These are phyloP conservation scores for Halcyon badia DNA, from an alignment of 2,797 vertebrate species.

Conservation along the genomic window DNA sequence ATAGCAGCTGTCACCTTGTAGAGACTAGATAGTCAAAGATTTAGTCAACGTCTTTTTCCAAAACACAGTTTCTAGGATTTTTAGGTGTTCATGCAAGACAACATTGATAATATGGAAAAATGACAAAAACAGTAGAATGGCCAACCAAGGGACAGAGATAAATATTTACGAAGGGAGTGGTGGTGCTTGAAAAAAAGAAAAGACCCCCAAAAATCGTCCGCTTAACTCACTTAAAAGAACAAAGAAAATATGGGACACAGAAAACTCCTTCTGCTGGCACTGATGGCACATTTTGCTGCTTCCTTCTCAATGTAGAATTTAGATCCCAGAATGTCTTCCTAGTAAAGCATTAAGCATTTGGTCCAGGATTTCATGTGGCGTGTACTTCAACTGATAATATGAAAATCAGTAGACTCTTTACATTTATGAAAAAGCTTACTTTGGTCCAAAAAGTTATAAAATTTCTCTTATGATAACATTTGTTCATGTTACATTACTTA, in stretches of 20 bases:
- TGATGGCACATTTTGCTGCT: not conserved
- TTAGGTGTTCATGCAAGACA: not conserved
- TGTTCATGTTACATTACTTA: not conserved
- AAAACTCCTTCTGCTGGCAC: not conserved
- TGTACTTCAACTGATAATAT: not conserved
- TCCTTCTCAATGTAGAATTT: not conserved
- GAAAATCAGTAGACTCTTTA: not conserved
- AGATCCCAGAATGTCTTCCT: not conserved
- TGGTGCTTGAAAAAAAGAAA: not conserved
- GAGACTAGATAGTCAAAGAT: not conserved
- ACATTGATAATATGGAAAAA: not conserved
- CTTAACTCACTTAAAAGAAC: not conserved
- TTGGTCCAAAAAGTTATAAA: not conserved
- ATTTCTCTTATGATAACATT: not conserved
- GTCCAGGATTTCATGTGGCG: not conserved
- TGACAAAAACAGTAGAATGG: not conserved
- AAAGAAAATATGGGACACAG: not conserved
- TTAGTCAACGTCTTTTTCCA: not conserved
- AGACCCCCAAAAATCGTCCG: accelerated
- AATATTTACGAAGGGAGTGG: not conserved
- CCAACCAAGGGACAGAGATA: not conserved
- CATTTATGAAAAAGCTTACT: not conserved
- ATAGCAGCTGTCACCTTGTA: not conserved
- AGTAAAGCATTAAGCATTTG: not conserved
- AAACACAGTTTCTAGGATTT: not conserved